Conservation (phyloP, 1,140 invertebrate species). For the Camponotus vicinus region DNA sequence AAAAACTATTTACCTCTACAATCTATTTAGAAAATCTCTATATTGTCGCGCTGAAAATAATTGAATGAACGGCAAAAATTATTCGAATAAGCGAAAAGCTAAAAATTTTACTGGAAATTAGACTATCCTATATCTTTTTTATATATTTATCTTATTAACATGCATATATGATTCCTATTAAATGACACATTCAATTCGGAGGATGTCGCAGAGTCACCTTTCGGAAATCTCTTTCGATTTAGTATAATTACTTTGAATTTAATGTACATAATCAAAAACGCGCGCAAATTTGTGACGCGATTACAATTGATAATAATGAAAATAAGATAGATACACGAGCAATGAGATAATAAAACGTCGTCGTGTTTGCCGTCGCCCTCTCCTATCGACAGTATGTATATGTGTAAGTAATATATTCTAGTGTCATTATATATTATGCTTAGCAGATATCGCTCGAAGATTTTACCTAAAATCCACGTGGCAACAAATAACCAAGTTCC, state of each 20-base stretch:
- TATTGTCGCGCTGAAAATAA: not conserved
- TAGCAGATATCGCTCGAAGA: constrained; percentile 81
- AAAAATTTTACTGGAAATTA: constrained; percentile 11
- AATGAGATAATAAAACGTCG: constrained; percentile 56
- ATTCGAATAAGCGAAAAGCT: constrained; percentile 28
- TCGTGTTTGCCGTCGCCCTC: constrained; percentile 71
- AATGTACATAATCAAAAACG: constrained; percentile 57
- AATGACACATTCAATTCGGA: constrained; percentile 33
- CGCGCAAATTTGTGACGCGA: constrained; percentile 22
- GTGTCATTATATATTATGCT: constrained; percentile 79
- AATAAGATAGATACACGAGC: constrained; percentile 68
- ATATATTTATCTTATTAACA: constrained; percentile 18
- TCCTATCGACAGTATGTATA: constrained; percentile 69
- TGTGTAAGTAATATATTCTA: constrained; percentile 78
- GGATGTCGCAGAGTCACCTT: not conserved
- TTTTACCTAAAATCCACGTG: constrained; percentile 82
- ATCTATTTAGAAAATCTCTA: constrained; percentile 21
- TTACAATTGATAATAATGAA: constrained; percentile 69
- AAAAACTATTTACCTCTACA: constrained; percentile 24
- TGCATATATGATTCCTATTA: constrained; percentile 5
- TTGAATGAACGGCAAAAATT: not conserved
- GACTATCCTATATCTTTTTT: constrained; percentile 17
- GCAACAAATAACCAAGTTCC: constrained; percentile 83
- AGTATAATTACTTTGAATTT: constrained; percentile 41
- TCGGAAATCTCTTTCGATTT: constrained; percentile 24